These are phyloP conservation scores for Oryzias curvinotus DNA, from an alignment of 2,113 vertebrate genomes.

Conservation along the genomic window DNA sequence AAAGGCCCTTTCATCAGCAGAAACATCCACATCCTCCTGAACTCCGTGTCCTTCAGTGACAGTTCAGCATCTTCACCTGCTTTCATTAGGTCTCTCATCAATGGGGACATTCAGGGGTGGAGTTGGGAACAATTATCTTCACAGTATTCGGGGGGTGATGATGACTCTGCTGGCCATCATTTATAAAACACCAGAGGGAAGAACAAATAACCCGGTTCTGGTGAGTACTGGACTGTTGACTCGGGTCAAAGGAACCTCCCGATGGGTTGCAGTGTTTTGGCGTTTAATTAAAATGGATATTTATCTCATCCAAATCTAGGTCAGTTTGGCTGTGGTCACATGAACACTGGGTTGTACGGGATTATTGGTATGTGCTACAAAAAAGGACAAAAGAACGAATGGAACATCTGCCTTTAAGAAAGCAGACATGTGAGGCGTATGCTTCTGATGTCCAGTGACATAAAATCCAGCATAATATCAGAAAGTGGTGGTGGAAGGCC, in stretches of 20 bases:
- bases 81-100: conserved; percentile 13
- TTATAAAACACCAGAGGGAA: conserved; percentile 14
- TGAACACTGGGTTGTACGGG: background rate
- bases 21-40: background rate
- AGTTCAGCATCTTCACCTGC: conserved; percentile 18
- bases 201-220: conserved; percentile 13
- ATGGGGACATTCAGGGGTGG: conserved; percentile 22
- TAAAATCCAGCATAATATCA: no score
- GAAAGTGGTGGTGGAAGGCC: no score
- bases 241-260: conserved; percentile 5
- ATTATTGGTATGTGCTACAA: no score
- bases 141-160: conserved; percentile 21
- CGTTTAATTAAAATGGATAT: background rate
- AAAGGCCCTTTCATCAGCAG: background rate
- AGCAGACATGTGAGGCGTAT: no score
- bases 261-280: background rate
- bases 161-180: conserved; percentile 39
- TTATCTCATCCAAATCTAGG: background rate
- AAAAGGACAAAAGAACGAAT: no score
- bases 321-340: background rate
- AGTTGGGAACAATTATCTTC: conserved; percentile 30
- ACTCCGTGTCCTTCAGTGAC: conserved; percentile 8
- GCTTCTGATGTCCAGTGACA: no score
- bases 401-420: no score
- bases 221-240: conserved; percentile 1